Base-by-base conservation (phyloP, 1,140 invertebrate species). In the Temnothorax nylanderi region DNA sequence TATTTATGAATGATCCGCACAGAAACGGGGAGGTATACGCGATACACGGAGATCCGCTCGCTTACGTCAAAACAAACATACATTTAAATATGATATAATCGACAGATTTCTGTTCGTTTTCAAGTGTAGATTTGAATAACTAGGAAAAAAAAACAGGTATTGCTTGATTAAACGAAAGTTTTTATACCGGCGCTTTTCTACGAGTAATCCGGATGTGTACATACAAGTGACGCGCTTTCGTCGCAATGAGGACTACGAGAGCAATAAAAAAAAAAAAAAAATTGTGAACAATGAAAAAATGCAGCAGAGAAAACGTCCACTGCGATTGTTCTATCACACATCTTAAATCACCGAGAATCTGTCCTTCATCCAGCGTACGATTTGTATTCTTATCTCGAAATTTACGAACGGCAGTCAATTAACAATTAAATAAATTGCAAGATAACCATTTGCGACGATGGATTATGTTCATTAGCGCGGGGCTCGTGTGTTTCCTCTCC, bases 141-240 rank as follows among this genome's bases (percentile, higher is more conserved):
- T 51, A 65, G 16, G 26, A 77, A 21, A 26, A 65, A 65, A 80
- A 65, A 16, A 41, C 10, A 77, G 41, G 21, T 82, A 72, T 60
- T 16, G 10, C 76, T 88, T 34, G 56, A 44, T 74, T 85, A 77
- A 54, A 76, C 78, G 62, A 76, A 89, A 11, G 16, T 90, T 89
- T 82, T 62, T 69, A 82, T 67, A 76, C 44, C 44, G 13, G 80
- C 60, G 49, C 69, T 89, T 89, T 89, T 89, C 58, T 89, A 89
- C 74, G 32, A 76, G 34, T 87, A 77, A 71, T 88, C 21, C 62
- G 60, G 69, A 65, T 58, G 26, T 58, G 51, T 62, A 54, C 47
- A 72, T 54, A 74, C 49, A 60, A 62, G n/a, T 85, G 26, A 44
- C 44, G 44, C n/a, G 44, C 47, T 72, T 44, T 80, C 21, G 58